Conservation (phyloP, 1,140 invertebrate genomes). For the Panagrolaimus sp. region DNA sequence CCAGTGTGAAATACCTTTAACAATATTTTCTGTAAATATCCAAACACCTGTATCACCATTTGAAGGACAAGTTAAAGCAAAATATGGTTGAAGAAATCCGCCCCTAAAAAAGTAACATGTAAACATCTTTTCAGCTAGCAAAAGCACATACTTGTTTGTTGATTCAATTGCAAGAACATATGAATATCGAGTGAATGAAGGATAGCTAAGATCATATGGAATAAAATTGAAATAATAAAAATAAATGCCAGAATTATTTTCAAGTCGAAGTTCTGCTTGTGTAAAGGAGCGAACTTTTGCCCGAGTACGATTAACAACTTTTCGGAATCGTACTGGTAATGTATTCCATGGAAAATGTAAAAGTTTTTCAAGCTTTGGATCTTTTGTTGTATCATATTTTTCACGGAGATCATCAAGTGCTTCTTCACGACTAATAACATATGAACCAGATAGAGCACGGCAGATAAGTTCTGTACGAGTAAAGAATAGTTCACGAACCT, state of each 20-base stretch:
- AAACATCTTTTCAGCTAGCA: neutral
- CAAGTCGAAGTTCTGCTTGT: neutral
- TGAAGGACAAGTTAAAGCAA: too few species aligned
- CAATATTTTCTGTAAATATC: neutral
- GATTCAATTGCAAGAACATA: neutral
- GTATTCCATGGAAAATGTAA: neutral
- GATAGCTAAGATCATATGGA: neutral
- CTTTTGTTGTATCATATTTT: neutral
- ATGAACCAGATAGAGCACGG: neutral
- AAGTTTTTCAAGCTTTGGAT: neutral
- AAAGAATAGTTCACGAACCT: neutral
- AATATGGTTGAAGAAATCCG: too few species aligned
- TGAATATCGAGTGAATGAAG: neutral
- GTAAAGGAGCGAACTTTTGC: neutral
- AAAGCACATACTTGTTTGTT: neutral
- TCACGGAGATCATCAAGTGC: neutral
- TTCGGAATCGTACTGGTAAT: neutral
- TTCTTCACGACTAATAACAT: neutral
- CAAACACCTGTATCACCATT: too few species aligned
- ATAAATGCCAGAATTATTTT: neutral
- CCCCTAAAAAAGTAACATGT: neutral
- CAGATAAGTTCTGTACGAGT: neutral
- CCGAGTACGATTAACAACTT: neutral
- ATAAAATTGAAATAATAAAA: slow-evolving; percentile 3
- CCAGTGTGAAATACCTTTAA: neutral